Conservation (phyloP, 2,797 vertebrate genomes). For the Capromys pilorides region DNA sequence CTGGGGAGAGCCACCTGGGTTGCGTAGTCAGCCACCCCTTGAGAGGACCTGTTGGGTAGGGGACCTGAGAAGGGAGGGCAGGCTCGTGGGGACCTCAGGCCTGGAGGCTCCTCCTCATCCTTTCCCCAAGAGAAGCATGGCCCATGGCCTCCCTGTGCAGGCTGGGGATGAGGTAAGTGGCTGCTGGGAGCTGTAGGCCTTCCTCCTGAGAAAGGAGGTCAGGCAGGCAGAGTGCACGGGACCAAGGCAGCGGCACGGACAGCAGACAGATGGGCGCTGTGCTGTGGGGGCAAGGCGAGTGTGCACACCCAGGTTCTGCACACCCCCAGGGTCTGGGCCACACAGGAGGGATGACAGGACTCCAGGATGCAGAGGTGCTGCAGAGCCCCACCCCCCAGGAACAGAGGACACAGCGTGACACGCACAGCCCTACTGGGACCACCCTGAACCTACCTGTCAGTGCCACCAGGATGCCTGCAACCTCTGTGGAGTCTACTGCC, state of each 20-base stretch:
- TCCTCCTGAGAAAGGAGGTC: background rate
- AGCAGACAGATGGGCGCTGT: background rate
- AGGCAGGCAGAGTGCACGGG: background rate
- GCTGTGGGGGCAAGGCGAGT: background rate
- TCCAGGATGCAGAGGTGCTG: background rate
- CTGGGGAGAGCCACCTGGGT: accelerated
- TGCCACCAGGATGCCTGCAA: background rate
- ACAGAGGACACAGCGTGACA: no score
- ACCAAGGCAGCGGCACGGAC: no score
- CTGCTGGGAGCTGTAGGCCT: background rate
- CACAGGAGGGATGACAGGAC: no score
- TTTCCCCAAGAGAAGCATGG: background rate
- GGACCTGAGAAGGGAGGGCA: background rate
- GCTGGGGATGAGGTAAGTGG: background rate
- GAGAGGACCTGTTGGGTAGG: background rate
- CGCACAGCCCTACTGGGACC: background rate
- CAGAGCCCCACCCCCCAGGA: background rate
- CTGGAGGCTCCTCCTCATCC: background rate
- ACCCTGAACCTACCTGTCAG: background rate
- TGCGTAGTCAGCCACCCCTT: background rate
- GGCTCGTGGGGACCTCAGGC: background rate
- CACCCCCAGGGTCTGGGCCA: accelerated
- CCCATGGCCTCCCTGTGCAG: background rate
- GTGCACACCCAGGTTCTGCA: accelerated
- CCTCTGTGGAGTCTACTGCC: accelerated